A percentile compares a stretch with the other conserved stretches of the same genome.
phyloP scores from a whole-genome alignment of 2,113 vertebrate species.

The Cromileptes altivelis region DNA sequence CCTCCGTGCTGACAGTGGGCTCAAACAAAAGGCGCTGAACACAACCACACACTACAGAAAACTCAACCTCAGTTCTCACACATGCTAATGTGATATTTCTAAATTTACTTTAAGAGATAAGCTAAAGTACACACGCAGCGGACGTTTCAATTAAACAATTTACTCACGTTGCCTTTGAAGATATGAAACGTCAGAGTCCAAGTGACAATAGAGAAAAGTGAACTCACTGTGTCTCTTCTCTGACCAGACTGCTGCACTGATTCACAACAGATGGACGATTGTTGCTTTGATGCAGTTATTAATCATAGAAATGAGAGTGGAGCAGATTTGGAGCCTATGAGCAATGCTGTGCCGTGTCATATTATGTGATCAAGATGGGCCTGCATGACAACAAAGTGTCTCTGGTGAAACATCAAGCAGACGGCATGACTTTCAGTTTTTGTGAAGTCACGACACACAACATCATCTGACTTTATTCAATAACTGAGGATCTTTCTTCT shows the following conservation, averaged over 20 bases:
- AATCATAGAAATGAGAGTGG: slow-evolving; percentile 49
- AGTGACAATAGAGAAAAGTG: slow-evolving; percentile 13
- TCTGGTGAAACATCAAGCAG: slow-evolving; percentile 38
- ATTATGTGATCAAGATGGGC: slow-evolving; percentile 51
- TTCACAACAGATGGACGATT: slow-evolving; percentile 63
- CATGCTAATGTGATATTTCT: neutral
- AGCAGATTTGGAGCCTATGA: slow-evolving; percentile 59
- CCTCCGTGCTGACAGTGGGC: slow-evolving; percentile 48
- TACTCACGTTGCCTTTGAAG: slow-evolving; percentile 31
- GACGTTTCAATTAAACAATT: neutral
- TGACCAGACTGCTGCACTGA: slow-evolving; percentile 48
- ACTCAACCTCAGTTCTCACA: slow-evolving; percentile 25
- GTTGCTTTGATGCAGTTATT: slow-evolving; percentile 56
- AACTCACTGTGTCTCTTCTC: slow-evolving; percentile 26
- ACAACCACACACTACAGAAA: slow-evolving; percentile 18
- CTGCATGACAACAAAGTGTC: slow-evolving; percentile 26
- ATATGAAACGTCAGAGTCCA: slow-evolving; percentile 5
- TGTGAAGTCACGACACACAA: slow-evolving; percentile 46
- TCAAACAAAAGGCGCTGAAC: slow-evolving; percentile 71
- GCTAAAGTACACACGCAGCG: neutral
- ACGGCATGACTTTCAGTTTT: slow-evolving; percentile 7
- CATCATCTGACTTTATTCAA: slow-evolving; percentile 28
- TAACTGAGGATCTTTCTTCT: neutral
- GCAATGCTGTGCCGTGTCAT: slow-evolving; percentile 54
- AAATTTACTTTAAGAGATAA: slow-evolving; percentile 13